Evolutionary conservation across 2,797 vertebrate genomes (phyloP).

Genomic region (Euphonia xanthogaster): DNA sequence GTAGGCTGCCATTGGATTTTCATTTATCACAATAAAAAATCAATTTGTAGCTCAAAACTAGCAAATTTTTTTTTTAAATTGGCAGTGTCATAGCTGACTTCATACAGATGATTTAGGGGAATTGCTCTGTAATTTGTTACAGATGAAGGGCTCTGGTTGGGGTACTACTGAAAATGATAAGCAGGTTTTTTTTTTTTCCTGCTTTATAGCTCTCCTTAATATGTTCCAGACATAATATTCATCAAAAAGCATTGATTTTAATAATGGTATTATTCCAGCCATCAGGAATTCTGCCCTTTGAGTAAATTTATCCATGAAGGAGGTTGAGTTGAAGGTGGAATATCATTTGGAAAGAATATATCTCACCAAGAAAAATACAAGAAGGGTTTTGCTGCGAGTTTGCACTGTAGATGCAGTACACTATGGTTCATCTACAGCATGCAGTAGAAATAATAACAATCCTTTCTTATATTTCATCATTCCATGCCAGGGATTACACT

Average conservation of each 20-base stretch:
- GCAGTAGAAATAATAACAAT: neutral
- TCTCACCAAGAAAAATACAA: neutral
- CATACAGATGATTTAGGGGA: slow-evolving; percentile 50
- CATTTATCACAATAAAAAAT: slow-evolving; percentile 73
- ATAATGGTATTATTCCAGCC: slow-evolving; percentile 31
- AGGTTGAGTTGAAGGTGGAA: neutral
- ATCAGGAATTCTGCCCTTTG: slow-evolving; percentile 42
- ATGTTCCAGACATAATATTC: slow-evolving; percentile 23
- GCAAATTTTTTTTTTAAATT: slow-evolving; percentile 53
- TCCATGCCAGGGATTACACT: neutral
- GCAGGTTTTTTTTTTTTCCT: neutral
- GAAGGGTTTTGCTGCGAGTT: neutral
- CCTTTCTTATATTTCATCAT: neutral
- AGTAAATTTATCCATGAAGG: slow-evolving; percentile 24
- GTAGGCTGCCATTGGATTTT: slow-evolving; percentile 67
- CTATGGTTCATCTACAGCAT: neutral
- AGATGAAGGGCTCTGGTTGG: neutral
- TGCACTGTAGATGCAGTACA: neutral
- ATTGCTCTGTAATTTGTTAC: slow-evolving; percentile 46
- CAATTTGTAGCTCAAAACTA: slow-evolving; percentile 68
- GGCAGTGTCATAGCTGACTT: slow-evolving; percentile 46
- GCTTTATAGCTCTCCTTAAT: neutral
- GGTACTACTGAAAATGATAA: slow-evolving; percentile 10
- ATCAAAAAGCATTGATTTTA: slow-evolving; percentile 52
- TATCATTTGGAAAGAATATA: neutral